Evolutionary conservation across 2,888 invertebrate species (phyloP).

Genomic region (Macropis europaea): DNA sequence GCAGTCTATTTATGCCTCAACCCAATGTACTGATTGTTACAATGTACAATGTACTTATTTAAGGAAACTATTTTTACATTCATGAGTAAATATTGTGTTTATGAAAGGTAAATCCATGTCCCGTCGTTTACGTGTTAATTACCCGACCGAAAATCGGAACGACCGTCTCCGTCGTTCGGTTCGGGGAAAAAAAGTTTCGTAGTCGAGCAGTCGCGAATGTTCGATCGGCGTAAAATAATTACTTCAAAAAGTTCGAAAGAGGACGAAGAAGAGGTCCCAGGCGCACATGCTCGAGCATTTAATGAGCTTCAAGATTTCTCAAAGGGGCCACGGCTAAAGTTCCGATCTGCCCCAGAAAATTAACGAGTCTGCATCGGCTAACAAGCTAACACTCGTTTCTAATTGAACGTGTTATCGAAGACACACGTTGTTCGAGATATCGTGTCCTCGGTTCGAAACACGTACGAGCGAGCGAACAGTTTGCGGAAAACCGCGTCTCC

Average conservation of each 20-base stretch:
- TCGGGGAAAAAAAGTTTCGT: background rate
- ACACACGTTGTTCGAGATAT: slow-evolving; percentile 12
- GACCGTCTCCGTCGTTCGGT: no score
- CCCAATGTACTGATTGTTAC: no score
- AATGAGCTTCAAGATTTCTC: slow-evolving; percentile 52
- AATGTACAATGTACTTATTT: no score
- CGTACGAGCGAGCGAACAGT: slow-evolving; percentile 21
- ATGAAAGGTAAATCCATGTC: no score
- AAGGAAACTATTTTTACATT: no score
- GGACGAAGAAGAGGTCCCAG: slow-evolving; percentile 21
- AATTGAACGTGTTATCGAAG: slow-evolving; percentile 47
- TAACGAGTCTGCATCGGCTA: slow-evolving; percentile 56
- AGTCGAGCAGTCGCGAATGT: background rate
- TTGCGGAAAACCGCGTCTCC: background rate
- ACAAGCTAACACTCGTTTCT: slow-evolving; percentile 50
- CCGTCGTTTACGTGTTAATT: no score
- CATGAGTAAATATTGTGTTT: no score
- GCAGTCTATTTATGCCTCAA: no score
- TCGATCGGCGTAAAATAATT: slow-evolving; percentile 43
- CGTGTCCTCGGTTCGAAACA: slow-evolving; percentile 4
- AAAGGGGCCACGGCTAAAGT: slow-evolving; percentile 46
- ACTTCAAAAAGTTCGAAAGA: slow-evolving; percentile 49
- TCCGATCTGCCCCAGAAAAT: slow-evolving; percentile 46
- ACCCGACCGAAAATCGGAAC: background rate
- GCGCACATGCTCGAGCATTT: slow-evolving; percentile 56